A percentile compares a stretch with the other conserved stretches of the same genome.
phyloP scores from a whole-genome alignment of 2,888 invertebrate species.

The Erebia palarica region DNA sequence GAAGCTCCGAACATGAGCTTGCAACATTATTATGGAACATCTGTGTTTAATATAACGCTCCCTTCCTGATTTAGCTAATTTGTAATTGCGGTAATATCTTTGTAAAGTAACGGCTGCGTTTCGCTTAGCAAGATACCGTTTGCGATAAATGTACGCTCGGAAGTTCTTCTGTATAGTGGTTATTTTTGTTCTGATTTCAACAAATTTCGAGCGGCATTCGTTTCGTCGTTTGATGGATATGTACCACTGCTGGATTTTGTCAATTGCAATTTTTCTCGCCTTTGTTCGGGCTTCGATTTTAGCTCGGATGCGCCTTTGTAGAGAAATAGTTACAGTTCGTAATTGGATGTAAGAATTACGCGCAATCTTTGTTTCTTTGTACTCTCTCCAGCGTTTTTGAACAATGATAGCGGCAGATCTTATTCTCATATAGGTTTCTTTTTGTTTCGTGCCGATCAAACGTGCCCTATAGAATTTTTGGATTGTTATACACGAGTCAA shows the following conservation, averaged over 20 bases:
- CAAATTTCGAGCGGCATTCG: conserved; percentile 52
- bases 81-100: conserved; percentile 56
- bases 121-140: conserved; percentile 50
- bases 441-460: conserved; percentile 51
- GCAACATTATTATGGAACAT: conserved; percentile 47
- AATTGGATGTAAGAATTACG: conserved; percentile 53
- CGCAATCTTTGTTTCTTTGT: conserved; percentile 48
- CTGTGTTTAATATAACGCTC: conserved; percentile 44
- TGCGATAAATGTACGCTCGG: conserved; percentile 58
- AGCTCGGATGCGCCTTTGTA: conserved; percentile 66
- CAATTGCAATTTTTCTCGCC: conserved; percentile 49
- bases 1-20: conserved; percentile 55
- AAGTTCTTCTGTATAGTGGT: conserved; percentile 63
- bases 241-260: conserved; percentile 69
- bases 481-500: conserved; percentile 62
- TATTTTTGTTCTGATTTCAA: conserved; percentile 53
- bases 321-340: conserved; percentile 50
- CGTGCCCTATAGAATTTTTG: conserved; percentile 66
- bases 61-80: conserved; percentile 48
- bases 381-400: conserved; percentile 65
- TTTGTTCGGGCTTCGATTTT: conserved; percentile 48
- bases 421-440: conserved; percentile 51
- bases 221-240: conserved; percentile 53
- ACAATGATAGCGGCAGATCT: conserved; percentile 61
- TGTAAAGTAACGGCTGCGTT: conserved; percentile 53